Evolutionary conservation across 2,113 vertebrate genomes (phyloP), one percentile per base, ranked within the genome.

Genomic region (Ursus arctos): DNA sequence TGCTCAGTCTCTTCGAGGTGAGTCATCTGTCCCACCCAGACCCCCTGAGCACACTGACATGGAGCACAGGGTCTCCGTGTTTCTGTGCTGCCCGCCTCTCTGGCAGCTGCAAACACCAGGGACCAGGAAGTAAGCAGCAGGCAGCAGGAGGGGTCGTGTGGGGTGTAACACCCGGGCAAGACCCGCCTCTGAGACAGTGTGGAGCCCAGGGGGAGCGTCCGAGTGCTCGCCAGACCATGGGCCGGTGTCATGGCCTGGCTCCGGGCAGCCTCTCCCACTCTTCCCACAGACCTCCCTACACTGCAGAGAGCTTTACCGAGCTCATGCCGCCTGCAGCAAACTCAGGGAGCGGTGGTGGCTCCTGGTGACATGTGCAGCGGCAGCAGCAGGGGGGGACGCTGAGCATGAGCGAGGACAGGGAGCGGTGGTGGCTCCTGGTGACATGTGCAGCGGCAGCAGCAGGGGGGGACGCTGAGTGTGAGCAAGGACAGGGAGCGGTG

Each of bases 1-100:
- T 99, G 89, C 98, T 99, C 83, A 99, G 99, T 97, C 99, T 99
- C 69, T 99, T 99, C 98, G 99, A 99, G 96, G 99, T 99, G 98
- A 99, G 99, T 98, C 15, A 0, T 21, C 59, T 15, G 2, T 61
- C 77, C 26, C 65, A 83, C 67, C n/a, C 61, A 53, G 71, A 6
- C n/a, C 69, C 0, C 26, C 21, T 21, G 43, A 86, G 65, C 63
- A 11, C 0, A 0, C 7, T 1, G 51, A 13, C 7, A 0, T 4
- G 8, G 2, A 13, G 19, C 53, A 22, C 15, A 24, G 67, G 6
- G 5, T 26, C 15, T 22, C 40, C 13, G 9, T 2, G 7, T 51
- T 15, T 82, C 16, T 28, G 57, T 88, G 67, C 76, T 36, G 18
- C 36, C 63, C 2, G 0, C 21, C n/a, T 79, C 49, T 51, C 89